Percentiles rank a stretch among this genome's conserved stretches.
phyloP scores from a whole-genome alignment of 1,140 invertebrate species.

The Cydia pomonella region DNA sequence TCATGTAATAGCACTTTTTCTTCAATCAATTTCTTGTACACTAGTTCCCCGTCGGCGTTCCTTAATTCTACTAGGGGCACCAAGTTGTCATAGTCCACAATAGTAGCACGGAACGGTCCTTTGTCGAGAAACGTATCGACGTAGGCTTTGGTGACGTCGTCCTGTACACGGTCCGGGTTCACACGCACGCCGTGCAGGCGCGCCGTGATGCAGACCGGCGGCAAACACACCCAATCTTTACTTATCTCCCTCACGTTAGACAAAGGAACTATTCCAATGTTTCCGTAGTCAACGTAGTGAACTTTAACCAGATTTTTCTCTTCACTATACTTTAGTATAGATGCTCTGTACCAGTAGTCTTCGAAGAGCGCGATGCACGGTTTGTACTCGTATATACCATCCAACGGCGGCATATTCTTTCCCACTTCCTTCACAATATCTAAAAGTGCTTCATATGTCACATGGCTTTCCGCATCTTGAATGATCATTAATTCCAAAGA shows the following conservation, averaged over 20 bases:
- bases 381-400: slow-evolving; percentile 68
- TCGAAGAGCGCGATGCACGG: slow-evolving; percentile 70
- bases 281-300: slow-evolving; percentile 73
- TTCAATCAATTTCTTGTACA: slow-evolving; percentile 58
- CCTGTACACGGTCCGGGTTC: slow-evolving; percentile 54
- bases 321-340: slow-evolving; percentile 63
- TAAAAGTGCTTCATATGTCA: slow-evolving; percentile 57
- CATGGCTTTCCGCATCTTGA: slow-evolving; percentile 51
- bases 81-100: slow-evolving; percentile 44
- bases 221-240: slow-evolving; percentile 56
- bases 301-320: slow-evolving; percentile 61
- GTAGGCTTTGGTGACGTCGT: slow-evolving; percentile 47
- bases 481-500: slow-evolving; percentile 56
- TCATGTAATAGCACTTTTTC: slow-evolving; percentile 48
- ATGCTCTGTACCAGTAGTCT: slow-evolving; percentile 65
- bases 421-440: slow-evolving; percentile 52
- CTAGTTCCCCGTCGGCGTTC: slow-evolving; percentile 51
- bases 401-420: slow-evolving; percentile 48
- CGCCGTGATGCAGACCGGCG: slow-evolving; percentile 55
- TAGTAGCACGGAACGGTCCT: slow-evolving; percentile 50
- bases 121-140: slow-evolving; percentile 59
- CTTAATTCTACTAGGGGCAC: slow-evolving; percentile 58
- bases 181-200: slow-evolving; percentile 53
- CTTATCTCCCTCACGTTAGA: slow-evolving; percentile 61
- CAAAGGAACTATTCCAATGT: slow-evolving; percentile 57